Base-by-base conservation (phyloP, 2,797 vertebrate species). In the Anisognathus igniventris region DNA sequence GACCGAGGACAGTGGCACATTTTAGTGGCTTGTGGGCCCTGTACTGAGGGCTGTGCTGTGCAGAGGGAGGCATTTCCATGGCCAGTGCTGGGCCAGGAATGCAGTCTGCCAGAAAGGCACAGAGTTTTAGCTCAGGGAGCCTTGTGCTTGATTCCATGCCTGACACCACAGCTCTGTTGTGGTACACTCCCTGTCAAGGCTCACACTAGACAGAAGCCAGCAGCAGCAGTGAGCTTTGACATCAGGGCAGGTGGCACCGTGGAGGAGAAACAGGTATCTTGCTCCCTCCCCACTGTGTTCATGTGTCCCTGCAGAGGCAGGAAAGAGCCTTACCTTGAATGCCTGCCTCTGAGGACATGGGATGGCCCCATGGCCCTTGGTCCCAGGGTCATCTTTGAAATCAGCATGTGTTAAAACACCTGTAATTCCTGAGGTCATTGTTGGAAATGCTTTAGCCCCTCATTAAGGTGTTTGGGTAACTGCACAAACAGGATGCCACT, bases 351-450 rank as follows among this genome's bases (percentile, higher is more conserved):
- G 0, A 76, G 64, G 44, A 44, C 11, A 0, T 42, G 48, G 73
- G 33, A 21, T 56, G 51, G 62, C 83, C 80, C 51, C 40, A 9
- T 54, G 71, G 62, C 75, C 66, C 42, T 35, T 73, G 81, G 64
- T 93, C 67, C 86, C 25, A 3, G 76, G 91, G 53, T 96, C 80
- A 91, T 58, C 92, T 94, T 28, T 93, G 92, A 86, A 94, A 96
- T 92, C 67, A 91, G 45, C 78, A 44, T 57, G 51, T 92, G 87
- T 88, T 97, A 86, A 96, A 95, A 90, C 91, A 91, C 85, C 94
- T 96, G 78, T 92, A 77, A 97, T 97, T 97, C 93, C 88, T 93
- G 90, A 91, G 95, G 80, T 74, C 89, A 92, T 96, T 97, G 83
- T 86, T 93, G 86, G 68, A 87, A 87, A 44, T 72, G 67, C 85